Conservation (phyloP, 2,888 invertebrate genomes). For the Chrysopilus asiliformis region DNA sequence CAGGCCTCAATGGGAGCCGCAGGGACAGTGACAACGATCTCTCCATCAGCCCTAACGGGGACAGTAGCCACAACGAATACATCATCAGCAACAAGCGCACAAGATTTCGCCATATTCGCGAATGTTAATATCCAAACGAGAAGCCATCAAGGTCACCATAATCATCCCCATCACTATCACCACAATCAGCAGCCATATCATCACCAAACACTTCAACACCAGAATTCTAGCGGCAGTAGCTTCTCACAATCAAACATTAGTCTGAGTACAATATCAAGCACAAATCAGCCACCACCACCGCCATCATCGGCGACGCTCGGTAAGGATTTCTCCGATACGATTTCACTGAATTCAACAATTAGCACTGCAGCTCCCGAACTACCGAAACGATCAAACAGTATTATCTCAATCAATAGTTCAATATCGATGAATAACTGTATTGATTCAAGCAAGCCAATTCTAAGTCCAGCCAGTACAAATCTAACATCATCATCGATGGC, state of each 20-base stretch:
- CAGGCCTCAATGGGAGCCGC: slow-evolving; percentile 15
- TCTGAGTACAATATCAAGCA: slow-evolving; percentile 9
- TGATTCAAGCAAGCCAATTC: slow-evolving; percentile 12
- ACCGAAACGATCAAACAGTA: slow-evolving; percentile 20
- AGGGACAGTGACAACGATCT: slow-evolving; percentile 16
- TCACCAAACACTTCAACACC: slow-evolving; percentile 1
- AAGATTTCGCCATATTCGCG: slow-evolving; percentile 31
- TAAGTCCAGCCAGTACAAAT: slow-evolving; percentile 10
- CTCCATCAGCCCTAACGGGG: no score
- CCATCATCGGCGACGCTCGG: slow-evolving; percentile 7
- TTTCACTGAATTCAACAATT: slow-evolving; percentile 8
- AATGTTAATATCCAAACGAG: slow-evolving; percentile 33
- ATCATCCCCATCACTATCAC: slow-evolving; percentile 2
- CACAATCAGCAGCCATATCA: background rate
- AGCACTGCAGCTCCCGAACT: slow-evolving; percentile 15
- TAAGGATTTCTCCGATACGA: slow-evolving; percentile 6
- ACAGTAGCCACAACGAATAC: no score
- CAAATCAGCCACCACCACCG: no score
- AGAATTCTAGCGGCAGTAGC: background rate
- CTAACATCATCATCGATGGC: slow-evolving; percentile 1
- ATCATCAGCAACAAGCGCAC: no score
- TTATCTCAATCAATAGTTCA: slow-evolving; percentile 15
- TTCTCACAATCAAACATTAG: slow-evolving; percentile 14
- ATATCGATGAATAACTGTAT: slow-evolving; percentile 9
- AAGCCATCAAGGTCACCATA: slow-evolving; percentile 13